Base-by-base conservation (phyloP, 2,113 vertebrate genomes). In the Myotis lucifugus region DNA sequence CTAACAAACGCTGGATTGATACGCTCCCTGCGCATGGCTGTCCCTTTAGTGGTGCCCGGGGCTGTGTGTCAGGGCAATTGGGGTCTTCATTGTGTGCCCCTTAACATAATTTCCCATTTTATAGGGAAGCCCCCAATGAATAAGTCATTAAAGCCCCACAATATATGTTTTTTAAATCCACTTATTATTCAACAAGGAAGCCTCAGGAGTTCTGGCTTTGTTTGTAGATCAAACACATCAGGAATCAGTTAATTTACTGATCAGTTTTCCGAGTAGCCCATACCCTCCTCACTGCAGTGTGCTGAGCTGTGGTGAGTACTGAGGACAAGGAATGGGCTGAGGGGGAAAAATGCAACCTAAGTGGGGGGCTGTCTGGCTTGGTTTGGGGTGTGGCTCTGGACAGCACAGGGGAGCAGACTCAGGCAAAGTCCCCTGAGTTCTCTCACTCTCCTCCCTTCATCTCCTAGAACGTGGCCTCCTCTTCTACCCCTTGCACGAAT, bases 101-200 rank as follows among this genome's bases (percentile, higher is more conserved):
- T 73, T 48, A 59, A 86, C 15, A 12, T 32, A n/a, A 76, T 59
- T 89, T 81, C 48, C 29, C 67, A 72, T 50, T 83, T 88, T 83
- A 91, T 85, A 93, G 46, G 40, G 85, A 95, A 40, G 48, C 13
- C 61, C 25, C 40, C 21, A 72, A 54, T 82, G 72, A 93, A 79
- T 8, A 72, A 93, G 59, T 70, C 79, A 95, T 92, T 86, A 85
- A 90, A 79, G 66, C 4, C 13, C 14, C 37, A 40, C 66, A 74
- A 78, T 74, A 73, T n/a, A 59, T 11, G 42, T 14, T 93, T 93
- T 92, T 74, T 56, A 76, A 91, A 93, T 74, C n/a, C 29, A 95
- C 25, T 85, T 83, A 56, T 87, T 93, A 95, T 89, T 81, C 66
- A 48, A 32, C 52, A 67, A 85, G 27, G 14, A 90, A 78, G n/a